These are phyloP conservation scores for Cinara cedri DNA, from an alignment of 2,888 invertebrate genomes.

Conservation along the genomic window DNA sequence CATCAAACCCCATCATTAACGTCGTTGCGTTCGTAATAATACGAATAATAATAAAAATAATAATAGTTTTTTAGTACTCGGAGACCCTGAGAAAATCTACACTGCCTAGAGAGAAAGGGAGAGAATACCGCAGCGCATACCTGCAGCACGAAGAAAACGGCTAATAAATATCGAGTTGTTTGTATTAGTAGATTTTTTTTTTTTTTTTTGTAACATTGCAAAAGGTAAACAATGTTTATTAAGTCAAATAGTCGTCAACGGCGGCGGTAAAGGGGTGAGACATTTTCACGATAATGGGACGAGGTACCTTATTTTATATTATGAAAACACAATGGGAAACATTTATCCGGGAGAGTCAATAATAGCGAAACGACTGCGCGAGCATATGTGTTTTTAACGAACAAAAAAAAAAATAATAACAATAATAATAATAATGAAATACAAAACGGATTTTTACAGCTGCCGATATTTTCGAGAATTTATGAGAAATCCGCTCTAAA, in stretches of 20 bases:
- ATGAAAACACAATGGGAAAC: conserved; percentile 1
- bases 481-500: background rate
- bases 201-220: background rate
- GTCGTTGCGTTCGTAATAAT: conserved; percentile 13
- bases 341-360: background rate
- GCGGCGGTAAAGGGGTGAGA: conserved; percentile 18
- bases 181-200: no score
- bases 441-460: conserved; percentile 25
- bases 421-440: no score
- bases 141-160: background rate
- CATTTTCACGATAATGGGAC: conserved; percentile 16
- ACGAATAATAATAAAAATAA: background rate
- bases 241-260: conserved; percentile 11
- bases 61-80: background rate
- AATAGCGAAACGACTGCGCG: background rate
- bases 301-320: background rate
- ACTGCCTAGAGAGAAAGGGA: conserved; percentile 1
- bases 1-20: conserved; percentile 37
- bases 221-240: conserved; percentile 18
- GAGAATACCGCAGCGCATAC: no score
- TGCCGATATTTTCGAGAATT: background rate
- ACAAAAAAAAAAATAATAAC: no score
- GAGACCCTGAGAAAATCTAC: conserved; percentile 28
- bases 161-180: conserved; percentile 10
- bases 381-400: no score